Base-by-base conservation (phyloP, 2,113 vertebrate genomes). In the Emydocephalus ijimae region DNA sequence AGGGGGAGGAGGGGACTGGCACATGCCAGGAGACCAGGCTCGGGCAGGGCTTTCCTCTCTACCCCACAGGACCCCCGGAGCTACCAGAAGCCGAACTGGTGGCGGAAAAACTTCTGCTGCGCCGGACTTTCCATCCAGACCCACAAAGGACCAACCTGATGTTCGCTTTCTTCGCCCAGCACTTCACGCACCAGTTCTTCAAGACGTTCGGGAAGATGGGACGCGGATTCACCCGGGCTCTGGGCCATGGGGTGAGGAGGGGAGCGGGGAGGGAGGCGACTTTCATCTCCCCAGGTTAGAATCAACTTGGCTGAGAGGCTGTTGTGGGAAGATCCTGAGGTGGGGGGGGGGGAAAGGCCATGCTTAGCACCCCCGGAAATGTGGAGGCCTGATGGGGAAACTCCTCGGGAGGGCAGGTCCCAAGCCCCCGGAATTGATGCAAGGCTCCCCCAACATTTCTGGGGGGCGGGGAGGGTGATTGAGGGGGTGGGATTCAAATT, bases 161-260 rank as follows among this genome's bases (percentile, higher is more conserved):
- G 98, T 99, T 99, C 92, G 98, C 98, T 92, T 99, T 99, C 97
- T 99, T 99, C 8, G 99, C 99, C 87, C 99, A 99, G 95, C 99
- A 99, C 93, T 99, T 99, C 96, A 99, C 99, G 0, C 99, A 99
- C 95, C 99, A 99, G 97, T 99, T 99, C 96, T 99, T 99, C 96
- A 99, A 98, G 97, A 99, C 98, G 0, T 97, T 98, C 0, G 98
- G 98, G 90, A 97, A 97, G 89, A 97, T 98, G 97, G 96, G 98
- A 1, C 98, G 96, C 0, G 98, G 98, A 56, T 99, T 99, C 95
- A 99, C 99, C 93, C 98, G 98, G 95, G 99, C 98, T 0, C 96
- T 99, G 56, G 98, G 98, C 61, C 99, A 99, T 0, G 99, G 99
- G 96, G 99, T 99, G 95, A 98, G 98, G 90, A 48, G 48, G 48